Conservation (phyloP, 2,113 vertebrate genomes). For the Anhinga rufa region DNA sequence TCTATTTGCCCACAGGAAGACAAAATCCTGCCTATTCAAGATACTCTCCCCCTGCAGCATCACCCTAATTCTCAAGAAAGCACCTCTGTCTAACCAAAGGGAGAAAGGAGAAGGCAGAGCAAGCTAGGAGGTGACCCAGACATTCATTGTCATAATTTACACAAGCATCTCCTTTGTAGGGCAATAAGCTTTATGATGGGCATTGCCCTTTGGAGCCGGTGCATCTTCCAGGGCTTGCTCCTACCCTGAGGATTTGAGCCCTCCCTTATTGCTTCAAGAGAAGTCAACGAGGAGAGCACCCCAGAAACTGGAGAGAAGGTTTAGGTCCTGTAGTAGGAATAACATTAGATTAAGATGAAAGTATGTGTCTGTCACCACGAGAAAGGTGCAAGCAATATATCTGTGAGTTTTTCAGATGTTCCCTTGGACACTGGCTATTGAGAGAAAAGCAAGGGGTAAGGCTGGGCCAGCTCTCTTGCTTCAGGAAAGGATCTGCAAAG, state of each 20-base stretch:
- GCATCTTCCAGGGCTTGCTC: neutral
- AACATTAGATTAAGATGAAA: neutral
- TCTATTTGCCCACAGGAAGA: neutral
- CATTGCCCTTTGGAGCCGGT: neutral
- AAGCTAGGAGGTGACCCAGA: neutral
- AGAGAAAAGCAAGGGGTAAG: neutral
- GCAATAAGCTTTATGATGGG: neutral
- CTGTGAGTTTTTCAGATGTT: neutral
- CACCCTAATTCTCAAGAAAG: neutral
- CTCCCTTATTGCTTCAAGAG: neutral
- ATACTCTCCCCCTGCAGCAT: neutral
- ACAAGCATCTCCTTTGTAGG: neutral
- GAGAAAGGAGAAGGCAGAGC: neutral
- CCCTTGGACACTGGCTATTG: neutral
- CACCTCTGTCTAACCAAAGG: neutral
- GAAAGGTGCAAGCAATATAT: neutral
- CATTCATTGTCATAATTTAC: neutral
- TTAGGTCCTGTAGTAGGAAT: neutral
- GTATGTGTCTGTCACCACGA: no score
- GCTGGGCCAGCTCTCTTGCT: neutral
- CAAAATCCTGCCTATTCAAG: neutral
- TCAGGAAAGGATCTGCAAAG: neutral
- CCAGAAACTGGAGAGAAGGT: neutral
- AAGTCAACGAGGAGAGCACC: neutral
- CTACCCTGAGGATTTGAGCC: neutral